Evolutionary conservation across 2,888 invertebrate genomes (phyloP).

Genomic region (Oligia fasciuncula): DNA sequence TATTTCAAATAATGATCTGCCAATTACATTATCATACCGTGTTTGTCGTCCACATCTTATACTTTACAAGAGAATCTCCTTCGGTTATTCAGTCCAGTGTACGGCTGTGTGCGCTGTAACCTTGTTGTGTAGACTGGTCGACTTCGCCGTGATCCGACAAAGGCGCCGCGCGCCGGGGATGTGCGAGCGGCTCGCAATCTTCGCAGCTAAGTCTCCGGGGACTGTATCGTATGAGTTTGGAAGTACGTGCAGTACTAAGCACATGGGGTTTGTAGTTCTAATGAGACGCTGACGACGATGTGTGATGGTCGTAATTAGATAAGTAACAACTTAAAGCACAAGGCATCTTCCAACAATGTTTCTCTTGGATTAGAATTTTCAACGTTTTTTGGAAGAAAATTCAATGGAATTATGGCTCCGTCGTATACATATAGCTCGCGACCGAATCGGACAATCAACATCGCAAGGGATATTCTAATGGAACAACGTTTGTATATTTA

Average conservation of each 20-base stretch:
- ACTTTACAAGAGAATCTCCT: background rate
- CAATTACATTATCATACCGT: background rate
- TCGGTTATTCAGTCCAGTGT: background rate
- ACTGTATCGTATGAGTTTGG: background rate
- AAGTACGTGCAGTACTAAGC: background rate
- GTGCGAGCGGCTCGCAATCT: constrained; percentile 10
- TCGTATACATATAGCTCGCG: too few relatives aligned
- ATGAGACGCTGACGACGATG: background rate
- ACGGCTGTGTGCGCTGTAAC: too few relatives aligned
- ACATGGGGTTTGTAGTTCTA: background rate
- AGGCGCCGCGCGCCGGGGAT: background rate
- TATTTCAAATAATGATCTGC: background rate
- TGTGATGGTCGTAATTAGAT: background rate
- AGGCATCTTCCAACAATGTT: background rate
- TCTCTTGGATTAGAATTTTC: background rate
- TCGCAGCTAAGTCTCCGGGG: constrained; percentile 3
- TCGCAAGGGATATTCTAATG: too few relatives aligned
- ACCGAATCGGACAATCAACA: too few relatives aligned
- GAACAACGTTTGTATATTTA: constrained; percentile 1
- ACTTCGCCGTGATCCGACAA: constrained; percentile 1
- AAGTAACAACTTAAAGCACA: background rate
- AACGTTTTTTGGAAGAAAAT: background rate
- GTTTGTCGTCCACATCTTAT: background rate
- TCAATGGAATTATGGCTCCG: background rate
- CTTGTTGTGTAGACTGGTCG: background rate